Percentiles rank a stretch among this genome's conserved stretches.
Conservation (phyloP, 2,113 vertebrate genomes). For the Ciconia stormi region DNA sequence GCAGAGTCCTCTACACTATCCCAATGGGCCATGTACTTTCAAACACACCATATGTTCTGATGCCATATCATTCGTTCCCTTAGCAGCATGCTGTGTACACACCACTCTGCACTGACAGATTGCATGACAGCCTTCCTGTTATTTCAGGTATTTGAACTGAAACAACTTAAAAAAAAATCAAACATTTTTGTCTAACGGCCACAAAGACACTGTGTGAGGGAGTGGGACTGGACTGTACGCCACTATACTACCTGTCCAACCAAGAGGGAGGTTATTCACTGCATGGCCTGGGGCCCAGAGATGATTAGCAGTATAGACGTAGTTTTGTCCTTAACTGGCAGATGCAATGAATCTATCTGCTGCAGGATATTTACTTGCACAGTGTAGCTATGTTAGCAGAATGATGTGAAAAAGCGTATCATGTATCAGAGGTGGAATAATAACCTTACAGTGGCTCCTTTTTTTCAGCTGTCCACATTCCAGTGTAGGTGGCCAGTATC, state of each 20-base stretch:
- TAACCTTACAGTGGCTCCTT: background rate
- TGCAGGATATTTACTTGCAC: slow-evolving; percentile 16
- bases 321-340: background rate
- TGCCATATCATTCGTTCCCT: background rate
- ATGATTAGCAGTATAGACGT: background rate
- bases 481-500: background rate
- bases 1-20: background rate
- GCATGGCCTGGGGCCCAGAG: background rate
- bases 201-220: background rate
- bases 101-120: background rate
- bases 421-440: background rate
- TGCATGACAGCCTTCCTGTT: background rate
- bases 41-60: background rate
- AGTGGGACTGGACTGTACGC: background rate
- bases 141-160: slow-evolving; percentile 11
- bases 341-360: background rate
- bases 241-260: background rate
- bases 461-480: background rate
- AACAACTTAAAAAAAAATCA: background rate
- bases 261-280: background rate
- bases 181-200: background rate
- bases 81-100: background rate
- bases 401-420: background rate
- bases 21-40: background rate
- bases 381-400: background rate